A percentile compares a stretch with the other conserved stretches of the same genome.
Conservation (phyloP, 2,888 invertebrate genomes). For the Melieria picta region DNA sequence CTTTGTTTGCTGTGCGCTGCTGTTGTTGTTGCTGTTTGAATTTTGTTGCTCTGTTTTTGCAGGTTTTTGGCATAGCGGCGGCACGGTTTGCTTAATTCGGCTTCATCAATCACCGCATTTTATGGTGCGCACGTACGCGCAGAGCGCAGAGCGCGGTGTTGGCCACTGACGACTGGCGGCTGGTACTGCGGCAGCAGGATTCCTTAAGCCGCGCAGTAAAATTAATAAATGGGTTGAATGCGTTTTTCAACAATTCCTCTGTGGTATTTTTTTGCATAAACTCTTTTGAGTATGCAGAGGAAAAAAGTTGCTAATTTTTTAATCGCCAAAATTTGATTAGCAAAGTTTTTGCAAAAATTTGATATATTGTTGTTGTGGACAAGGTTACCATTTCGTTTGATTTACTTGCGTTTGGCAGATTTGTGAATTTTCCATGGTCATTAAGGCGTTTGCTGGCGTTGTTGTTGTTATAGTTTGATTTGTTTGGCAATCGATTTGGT, state of each 20-base stretch:
- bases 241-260: neutral
- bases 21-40: constrained; percentile 15
- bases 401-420: too few relatives aligned
- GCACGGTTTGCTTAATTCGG: constrained; percentile 50
- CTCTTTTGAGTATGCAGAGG: constrained; percentile 33
- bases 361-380: too few relatives aligned
- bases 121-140: constrained; percentile 44
- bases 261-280: constrained; percentile 17
- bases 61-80: constrained; percentile 28
- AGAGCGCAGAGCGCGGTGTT: constrained; percentile 8
- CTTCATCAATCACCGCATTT: constrained; percentile 51
- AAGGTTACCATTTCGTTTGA: too few relatives aligned
- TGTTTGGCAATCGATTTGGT: too few relatives aligned
- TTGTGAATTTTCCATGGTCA: neutral
- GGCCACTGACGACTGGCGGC: constrained; percentile 32
- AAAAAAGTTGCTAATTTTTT: constrained; percentile 43
- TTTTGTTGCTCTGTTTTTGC: constrained; percentile 18
- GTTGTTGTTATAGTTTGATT: constrained; percentile 9
- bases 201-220: constrained; percentile 34
- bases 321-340: constrained; percentile 24
- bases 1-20: neutral
- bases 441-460: neutral
- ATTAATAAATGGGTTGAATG: constrained; percentile 42
- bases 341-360: too few relatives aligned
- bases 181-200: constrained; percentile 18